Conservation (phyloP, 2,888 invertebrate genomes). For the Phyllotreta striolata region DNA sequence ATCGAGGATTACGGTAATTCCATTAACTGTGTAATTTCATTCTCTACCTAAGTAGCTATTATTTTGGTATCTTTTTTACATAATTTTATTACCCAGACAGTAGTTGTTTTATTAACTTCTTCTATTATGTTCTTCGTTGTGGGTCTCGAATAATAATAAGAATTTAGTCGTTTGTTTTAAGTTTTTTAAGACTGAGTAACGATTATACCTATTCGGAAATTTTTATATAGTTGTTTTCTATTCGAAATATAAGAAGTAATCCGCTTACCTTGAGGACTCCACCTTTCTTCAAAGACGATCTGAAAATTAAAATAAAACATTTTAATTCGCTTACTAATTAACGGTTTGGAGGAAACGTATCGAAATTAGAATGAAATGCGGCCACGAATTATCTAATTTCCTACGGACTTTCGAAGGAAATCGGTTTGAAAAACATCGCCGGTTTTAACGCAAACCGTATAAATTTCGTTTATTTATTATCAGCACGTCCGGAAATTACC, state of each 20-base stretch:
- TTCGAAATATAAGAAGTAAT: neutral
- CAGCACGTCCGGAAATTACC: slow-evolving; percentile 4
- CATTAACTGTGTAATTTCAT: slow-evolving; percentile 14
- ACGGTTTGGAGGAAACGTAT: too few relatives aligned
- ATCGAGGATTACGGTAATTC: slow-evolving; percentile 16
- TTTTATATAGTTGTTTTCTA: neutral
- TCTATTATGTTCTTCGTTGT: slow-evolving; percentile 15
- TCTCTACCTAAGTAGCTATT: slow-evolving; percentile 16
- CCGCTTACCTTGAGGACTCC: slow-evolving; percentile 26
- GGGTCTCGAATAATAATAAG: slow-evolving; percentile 10
- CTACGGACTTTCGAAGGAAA: slow-evolving; percentile 33
- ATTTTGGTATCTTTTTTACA: slow-evolving; percentile 16
- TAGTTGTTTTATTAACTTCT: slow-evolving; percentile 12
- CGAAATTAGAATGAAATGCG: slow-evolving; percentile 11
- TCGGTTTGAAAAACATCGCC: slow-evolving; percentile 4
- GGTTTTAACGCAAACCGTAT: neutral
- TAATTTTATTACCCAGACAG: slow-evolving; percentile 8
- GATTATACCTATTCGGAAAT: slow-evolving; percentile 6
- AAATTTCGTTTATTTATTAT: slow-evolving; percentile 2
- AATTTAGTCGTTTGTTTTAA: slow-evolving; percentile 1
- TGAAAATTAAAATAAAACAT: slow-evolving; percentile 4
- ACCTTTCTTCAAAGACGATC: neutral
- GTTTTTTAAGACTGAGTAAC: slow-evolving; percentile 6
- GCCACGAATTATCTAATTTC: slow-evolving; percentile 34
- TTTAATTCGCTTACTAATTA: neutral